Evolutionary conservation across 2,797 vertebrate species (phyloP).

Genomic region (Amphiprion clarkii): DNA sequence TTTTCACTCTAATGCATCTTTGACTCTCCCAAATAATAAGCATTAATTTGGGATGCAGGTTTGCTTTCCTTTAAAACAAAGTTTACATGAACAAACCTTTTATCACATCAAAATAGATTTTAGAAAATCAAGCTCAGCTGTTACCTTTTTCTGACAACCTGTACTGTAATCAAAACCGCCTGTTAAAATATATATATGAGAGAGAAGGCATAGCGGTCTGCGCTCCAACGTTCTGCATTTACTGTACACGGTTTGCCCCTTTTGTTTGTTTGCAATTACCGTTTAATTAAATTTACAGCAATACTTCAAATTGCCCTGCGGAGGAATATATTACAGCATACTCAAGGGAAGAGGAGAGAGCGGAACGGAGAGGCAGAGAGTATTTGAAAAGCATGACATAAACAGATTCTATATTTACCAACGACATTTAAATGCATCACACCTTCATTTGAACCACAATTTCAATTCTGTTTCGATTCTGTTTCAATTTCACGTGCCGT

Average conservation of each 20-base stretch:
- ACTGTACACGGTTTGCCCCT: slow-evolving; percentile 29
- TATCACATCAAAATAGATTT: slow-evolving; percentile 16
- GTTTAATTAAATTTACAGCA: slow-evolving; percentile 71
- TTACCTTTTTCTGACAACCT: slow-evolving; percentile 10
- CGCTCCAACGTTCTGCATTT: slow-evolving; percentile 30
- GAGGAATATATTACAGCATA: slow-evolving; percentile 58
- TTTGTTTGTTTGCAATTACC: slow-evolving; percentile 69
- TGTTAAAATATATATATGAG: slow-evolving; percentile 42
- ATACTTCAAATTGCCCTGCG: slow-evolving; percentile 62
- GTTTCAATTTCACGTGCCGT: slow-evolving; percentile 20
- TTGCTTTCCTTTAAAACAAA: slow-evolving; percentile 29
- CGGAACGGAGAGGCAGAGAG: slow-evolving; percentile 31
- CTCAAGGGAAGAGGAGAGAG: slow-evolving; percentile 45
- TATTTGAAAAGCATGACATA: slow-evolving; percentile 42
- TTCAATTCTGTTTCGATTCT: slow-evolving; percentile 7
- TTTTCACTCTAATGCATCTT: slow-evolving; percentile 1
- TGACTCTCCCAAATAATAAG: slow-evolving; percentile 27
- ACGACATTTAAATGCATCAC: slow-evolving; percentile 32
- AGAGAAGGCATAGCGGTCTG: slow-evolving; percentile 30
- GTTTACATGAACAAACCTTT: slow-evolving; percentile 31
- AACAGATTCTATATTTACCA: slow-evolving; percentile 54
- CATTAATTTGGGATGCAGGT: slow-evolving; percentile 30
- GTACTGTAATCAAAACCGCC: slow-evolving; percentile 49
- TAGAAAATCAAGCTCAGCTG: slow-evolving; percentile 8
- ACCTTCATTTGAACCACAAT: slow-evolving; percentile 4